These are phyloP conservation scores for Micropoecilia bifurca DNA, from an alignment of 2,797 vertebrate species.

Conservation along the genomic window DNA sequence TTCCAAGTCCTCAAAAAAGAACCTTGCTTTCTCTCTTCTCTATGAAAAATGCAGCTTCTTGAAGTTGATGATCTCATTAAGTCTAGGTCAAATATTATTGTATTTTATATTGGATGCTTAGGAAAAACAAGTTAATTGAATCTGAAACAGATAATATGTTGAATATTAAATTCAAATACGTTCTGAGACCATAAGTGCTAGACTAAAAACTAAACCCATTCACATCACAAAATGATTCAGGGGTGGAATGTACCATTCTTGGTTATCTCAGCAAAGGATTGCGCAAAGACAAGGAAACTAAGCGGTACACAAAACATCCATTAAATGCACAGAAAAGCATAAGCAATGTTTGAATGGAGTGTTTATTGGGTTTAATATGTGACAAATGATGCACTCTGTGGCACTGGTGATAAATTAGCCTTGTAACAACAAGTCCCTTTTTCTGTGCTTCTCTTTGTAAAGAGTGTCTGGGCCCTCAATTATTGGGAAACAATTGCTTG, in stretches of 20 bases:
- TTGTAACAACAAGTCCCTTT: no score
- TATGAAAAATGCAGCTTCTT: constrained; percentile 2
- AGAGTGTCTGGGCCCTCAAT: no score
- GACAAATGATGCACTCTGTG: neutral
- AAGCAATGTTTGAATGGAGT: neutral
- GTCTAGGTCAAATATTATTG: neutral
- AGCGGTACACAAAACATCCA: neutral
- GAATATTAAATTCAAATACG: neutral
- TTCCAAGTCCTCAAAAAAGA: constrained; percentile 32
- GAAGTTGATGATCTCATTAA: constrained; percentile 9
- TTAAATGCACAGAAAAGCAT: neutral
- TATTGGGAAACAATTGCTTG: no score
- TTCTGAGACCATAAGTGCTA: neutral
- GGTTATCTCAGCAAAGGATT: neutral
- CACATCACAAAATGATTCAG: neutral
- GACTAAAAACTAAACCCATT: neutral
- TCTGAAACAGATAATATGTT: neutral
- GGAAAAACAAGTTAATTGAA: constrained; percentile 9
- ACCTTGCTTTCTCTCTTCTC: neutral
- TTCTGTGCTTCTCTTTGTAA: no score
- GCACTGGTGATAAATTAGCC: neutral
- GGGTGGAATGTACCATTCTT: constrained; percentile 16
- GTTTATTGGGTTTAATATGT: neutral
- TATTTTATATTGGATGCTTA: neutral
- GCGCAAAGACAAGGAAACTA: constrained; percentile 5